phyloP scores from a whole-genome alignment of 37 sponge, comb jelly and placozoan genomes.

The Cliona cf. orientalis region DNA sequence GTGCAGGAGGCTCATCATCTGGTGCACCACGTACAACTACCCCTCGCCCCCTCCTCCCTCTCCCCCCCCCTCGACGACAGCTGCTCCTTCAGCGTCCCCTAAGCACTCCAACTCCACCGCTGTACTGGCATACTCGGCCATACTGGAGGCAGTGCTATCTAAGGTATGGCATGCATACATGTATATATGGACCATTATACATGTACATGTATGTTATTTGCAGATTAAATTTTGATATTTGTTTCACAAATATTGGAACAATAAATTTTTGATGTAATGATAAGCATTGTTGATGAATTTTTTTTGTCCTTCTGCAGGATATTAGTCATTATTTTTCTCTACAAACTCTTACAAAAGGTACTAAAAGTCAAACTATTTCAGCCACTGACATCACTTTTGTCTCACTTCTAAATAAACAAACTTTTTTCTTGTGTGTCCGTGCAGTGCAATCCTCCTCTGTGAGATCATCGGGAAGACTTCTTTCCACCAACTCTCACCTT shows the following conservation, averaged over 20 bases:
- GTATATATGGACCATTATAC: too few species aligned
- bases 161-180: constrained; percentile 4
- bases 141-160: constrained; percentile 29
- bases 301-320: constrained; percentile 1
- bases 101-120: neutral
- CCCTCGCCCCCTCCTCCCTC: neutral
- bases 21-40: constrained; percentile 26
- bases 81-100: too few species aligned
- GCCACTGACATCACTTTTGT: too few species aligned
- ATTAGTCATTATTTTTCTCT: constrained; percentile 15
- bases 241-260: too few species aligned
- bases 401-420: too few species aligned
- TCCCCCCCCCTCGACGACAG: neutral
- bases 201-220: too few species aligned
- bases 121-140: constrained; percentile 8
- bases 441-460: too few species aligned
- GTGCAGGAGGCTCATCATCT: constrained; percentile 15
- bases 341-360: neutral
- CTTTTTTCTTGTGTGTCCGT: too few species aligned
- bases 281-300: neutral
- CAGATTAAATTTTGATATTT: too few species aligned
- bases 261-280: neutral
- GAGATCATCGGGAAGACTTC: too few species aligned
- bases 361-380: neutral
- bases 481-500: neutral